Base-by-base conservation (phyloP, 2,113 vertebrate genomes). In the Mellivora capensis region DNA sequence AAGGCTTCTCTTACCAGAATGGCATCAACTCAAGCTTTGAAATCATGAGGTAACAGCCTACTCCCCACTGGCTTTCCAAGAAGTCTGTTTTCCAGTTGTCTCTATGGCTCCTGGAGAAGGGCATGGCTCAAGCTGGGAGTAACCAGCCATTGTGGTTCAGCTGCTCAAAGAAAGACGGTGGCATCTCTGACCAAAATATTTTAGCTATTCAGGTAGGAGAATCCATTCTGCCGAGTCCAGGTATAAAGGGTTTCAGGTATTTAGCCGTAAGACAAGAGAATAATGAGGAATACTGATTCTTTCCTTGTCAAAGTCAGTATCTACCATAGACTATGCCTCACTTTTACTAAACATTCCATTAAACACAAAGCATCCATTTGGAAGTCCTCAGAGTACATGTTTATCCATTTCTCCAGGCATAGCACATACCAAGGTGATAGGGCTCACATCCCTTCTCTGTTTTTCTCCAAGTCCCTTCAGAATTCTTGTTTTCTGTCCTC, bases 401-500 rank as follows among this genome's bases (percentile, higher is more conserved):
- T 67, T 74, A 29, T 74, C 74, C 17, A 11, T 91, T 79, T 91
- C 91, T 85, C 94, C n/a, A 31, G 67, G 39, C 27, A 93, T 7
- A 85, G 25, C 1, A 23, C 57, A 94, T 61, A 69, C 17, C 44
- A 39, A 52, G 25, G 7, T 67, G 37, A 97, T 72, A n/a, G 8
- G 64, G 95, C 44, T 97, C 39, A 89, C 80, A 67, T 88, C 84
- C 76, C 93, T 69, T 80, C 80, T 34, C 82, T 87, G 79, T 96
- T 93, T 89, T 89, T 64, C 94, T 90, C 69, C 77, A 88, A 81
- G 61, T 97, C 93, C 90, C 71, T 93, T 97, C 57, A 87, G 74
- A 97, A 76, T 2, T 67, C 96, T 96, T 93, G 44, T 97, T 97
- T 97, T 74, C 93, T 96, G 61, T 47, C 96, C 39, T 76, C 62